Evolutionary conservation across 2,888 invertebrate genomes (phyloP).

Genomic region (Drosophila mimetica): DNA sequence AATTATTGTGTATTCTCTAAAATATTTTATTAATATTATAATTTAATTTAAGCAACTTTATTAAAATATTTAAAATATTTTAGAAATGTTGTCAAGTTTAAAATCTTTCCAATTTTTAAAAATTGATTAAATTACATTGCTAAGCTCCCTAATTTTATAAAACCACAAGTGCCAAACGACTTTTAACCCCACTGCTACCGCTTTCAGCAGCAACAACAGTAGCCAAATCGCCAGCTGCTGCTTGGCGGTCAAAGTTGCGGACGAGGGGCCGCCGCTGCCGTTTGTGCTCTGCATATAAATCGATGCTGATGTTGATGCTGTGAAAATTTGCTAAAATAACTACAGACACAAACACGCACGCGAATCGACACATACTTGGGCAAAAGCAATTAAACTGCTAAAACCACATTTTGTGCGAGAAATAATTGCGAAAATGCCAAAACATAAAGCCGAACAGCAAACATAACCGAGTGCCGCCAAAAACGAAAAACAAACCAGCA

Average conservation of each 20-base stretch:
- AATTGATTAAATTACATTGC: too few species aligned
- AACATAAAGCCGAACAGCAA: conserved; percentile 77
- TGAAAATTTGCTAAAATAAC: conserved; percentile 79
- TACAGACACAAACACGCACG: conserved; percentile 64
- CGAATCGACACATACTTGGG: conserved; percentile 42
- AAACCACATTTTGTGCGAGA: conserved; percentile 80
- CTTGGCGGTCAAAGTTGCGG: conserved; percentile 44
- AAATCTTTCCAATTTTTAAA: too few species aligned
- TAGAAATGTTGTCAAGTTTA: too few species aligned
- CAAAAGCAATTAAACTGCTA: conserved; percentile 80
- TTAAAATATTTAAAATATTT: too few species aligned
- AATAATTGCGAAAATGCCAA: conserved; percentile 80
- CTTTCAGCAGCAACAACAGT: conserved; percentile 1
- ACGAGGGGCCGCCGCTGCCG: conserved; percentile 18
- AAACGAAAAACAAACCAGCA: conserved; percentile 11
- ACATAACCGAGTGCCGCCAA: conserved; percentile 45
- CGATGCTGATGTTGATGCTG: conserved; percentile 80
- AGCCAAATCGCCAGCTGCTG: conserved; percentile 40
- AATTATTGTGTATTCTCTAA: too few species aligned
- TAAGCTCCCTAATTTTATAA: not conserved
- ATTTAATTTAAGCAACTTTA: too few species aligned
- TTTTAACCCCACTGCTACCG: conserved; percentile 1
- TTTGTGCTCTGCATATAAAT: conserved; percentile 76
- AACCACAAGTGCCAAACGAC: not conserved
- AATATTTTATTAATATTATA: too few species aligned